These are phyloP conservation scores for Felis catus DNA, from an alignment of 2,113 vertebrate species.

Conservation along the genomic window DNA sequence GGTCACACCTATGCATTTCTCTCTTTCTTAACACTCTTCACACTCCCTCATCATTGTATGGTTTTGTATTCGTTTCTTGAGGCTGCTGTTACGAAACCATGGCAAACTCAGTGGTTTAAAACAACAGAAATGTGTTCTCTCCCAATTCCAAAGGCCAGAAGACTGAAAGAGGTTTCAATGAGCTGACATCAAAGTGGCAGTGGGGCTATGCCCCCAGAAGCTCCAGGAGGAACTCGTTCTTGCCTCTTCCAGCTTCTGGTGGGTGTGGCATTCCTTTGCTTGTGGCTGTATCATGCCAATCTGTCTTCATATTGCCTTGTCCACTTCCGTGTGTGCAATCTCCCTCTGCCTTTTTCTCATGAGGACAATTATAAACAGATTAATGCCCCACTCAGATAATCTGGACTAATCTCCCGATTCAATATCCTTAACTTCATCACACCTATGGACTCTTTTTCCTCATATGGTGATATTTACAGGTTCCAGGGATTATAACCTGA, in stretches of 20 bases:
- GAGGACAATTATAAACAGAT: neutral
- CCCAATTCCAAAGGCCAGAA: neutral
- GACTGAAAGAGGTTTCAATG: neutral
- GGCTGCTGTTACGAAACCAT: neutral
- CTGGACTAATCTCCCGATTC: neutral
- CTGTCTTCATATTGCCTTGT: neutral
- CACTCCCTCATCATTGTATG: neutral
- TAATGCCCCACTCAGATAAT: neutral
- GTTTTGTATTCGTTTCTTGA: neutral
- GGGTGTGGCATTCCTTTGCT: neutral
- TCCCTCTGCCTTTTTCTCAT: neutral
- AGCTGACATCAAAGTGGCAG: neutral
- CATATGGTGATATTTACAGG: neutral
- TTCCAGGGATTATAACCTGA: neutral
- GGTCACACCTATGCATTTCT: neutral
- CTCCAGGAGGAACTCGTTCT: neutral
- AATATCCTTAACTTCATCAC: neutral
- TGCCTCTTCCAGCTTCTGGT: neutral
- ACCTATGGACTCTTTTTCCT: neutral
- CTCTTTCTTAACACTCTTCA: neutral
- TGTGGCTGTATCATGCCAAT: neutral
- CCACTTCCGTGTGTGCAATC: neutral
- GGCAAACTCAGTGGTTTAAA: neutral
- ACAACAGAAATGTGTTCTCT: neutral
- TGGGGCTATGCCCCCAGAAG: neutral